A percentile compares a stretch with the other conserved stretches of the same genome.
Conservation (phyloP, 2,888 invertebrate species). For the Dasypogon diadema region DNA sequence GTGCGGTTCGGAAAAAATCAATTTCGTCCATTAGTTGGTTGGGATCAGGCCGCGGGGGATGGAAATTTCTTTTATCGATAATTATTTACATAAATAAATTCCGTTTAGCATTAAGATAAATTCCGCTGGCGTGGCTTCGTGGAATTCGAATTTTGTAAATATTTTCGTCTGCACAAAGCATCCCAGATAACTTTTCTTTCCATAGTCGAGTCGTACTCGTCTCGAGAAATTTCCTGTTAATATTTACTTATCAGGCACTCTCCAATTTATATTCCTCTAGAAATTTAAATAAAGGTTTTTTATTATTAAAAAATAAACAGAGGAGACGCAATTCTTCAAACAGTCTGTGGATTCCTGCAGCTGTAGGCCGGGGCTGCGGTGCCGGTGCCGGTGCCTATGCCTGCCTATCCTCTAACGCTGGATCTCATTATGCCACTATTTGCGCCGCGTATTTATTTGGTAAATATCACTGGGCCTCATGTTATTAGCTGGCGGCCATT, state of each 20-base stretch:
- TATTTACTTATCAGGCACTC: conserved; percentile 48
- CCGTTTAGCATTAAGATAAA: conserved; percentile 31
- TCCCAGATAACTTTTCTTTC: conserved; percentile 22
- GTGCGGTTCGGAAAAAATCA: conserved; percentile 26
- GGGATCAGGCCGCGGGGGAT: neutral
- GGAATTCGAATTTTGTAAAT: conserved; percentile 40
- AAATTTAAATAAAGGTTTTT: conserved; percentile 45
- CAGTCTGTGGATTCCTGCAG: conserved; percentile 25
- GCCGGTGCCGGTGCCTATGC: too few relatives aligned
- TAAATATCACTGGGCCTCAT: conserved; percentile 53
- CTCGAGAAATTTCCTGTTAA: conserved; percentile 12
- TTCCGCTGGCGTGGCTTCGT: conserved; percentile 1
- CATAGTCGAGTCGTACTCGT: neutral
- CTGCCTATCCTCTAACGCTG: conserved; percentile 39
- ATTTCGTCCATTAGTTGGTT: conserved; percentile 25
- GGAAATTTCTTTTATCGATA: conserved; percentile 42
- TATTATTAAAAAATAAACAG: conserved; percentile 47
- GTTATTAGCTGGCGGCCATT: conserved; percentile 52
- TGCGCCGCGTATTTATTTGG: conserved; percentile 54
- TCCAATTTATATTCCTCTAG: conserved; percentile 48
- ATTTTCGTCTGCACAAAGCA: conserved; percentile 26
- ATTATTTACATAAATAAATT: conserved; percentile 48
- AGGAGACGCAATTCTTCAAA: conserved; percentile 40
- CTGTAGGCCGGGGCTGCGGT: conserved; percentile 8
- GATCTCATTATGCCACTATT: conserved; percentile 55